Evolutionary conservation across 2,888 invertebrate species (phyloP).

Genomic region (Apotomis betuletana): DNA sequence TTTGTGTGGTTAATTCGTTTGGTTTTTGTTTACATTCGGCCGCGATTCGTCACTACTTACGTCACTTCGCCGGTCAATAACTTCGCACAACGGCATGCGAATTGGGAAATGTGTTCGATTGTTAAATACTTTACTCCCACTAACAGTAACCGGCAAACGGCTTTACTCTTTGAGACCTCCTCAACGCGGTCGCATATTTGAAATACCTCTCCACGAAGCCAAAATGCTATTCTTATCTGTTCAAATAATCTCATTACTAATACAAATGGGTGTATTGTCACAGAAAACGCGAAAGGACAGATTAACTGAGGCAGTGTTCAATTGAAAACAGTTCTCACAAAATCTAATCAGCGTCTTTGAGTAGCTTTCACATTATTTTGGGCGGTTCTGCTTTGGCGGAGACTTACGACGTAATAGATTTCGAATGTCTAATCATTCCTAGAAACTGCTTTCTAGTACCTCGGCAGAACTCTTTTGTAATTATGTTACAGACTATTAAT

Average conservation of each 20-base stretch:
- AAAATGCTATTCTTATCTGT: not conserved
- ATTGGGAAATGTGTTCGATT: constrained; percentile 25
- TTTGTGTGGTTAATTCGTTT: not conserved
- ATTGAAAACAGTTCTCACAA: not conserved
- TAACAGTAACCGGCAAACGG: not conserved
- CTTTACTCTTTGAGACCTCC: not conserved
- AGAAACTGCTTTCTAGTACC: constrained; percentile 1
- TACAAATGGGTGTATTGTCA: not conserved
- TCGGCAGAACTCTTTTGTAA: too few species aligned
- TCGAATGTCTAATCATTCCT: not conserved
- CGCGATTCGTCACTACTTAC: constrained; percentile 25
- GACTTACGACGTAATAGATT: not conserved
- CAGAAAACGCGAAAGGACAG: not conserved
- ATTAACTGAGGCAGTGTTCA: not conserved
- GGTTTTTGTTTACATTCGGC: constrained; percentile 38
- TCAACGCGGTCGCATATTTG: not conserved
- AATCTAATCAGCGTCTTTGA: not conserved
- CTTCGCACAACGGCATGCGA: constrained; percentile 16
- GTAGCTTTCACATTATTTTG: not conserved
- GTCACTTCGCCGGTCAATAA: constrained; percentile 35
- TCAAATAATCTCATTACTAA: not conserved
- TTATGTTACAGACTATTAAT: not conserved
- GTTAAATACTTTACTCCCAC: constrained; percentile 15
- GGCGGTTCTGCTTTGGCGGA: not conserved
- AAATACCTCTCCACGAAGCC: not conserved